Evolutionary conservation across 2,113 vertebrate species (phyloP).

Genomic region (Cottus gobio): DNA sequence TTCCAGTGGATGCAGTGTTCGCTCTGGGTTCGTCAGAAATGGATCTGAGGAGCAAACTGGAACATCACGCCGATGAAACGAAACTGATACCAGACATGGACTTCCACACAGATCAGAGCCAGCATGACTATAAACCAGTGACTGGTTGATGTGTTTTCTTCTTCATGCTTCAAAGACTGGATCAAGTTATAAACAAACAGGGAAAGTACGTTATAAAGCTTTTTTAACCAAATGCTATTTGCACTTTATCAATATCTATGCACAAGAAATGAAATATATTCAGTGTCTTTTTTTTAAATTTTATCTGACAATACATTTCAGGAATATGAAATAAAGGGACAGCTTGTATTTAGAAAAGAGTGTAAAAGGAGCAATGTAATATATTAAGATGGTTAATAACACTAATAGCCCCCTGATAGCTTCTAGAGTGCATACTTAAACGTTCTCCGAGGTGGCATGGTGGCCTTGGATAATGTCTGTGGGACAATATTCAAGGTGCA

Average conservation of each 20-base stretch:
- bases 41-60: slow-evolving; percentile 24
- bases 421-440: neutral
- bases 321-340: slow-evolving; percentile 52
- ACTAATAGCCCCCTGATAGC: slow-evolving; percentile 46
- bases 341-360: slow-evolving; percentile 16
- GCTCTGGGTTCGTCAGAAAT: neutral
- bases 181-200: slow-evolving; percentile 52
- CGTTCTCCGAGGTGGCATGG: neutral
- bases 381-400: slow-evolving; percentile 39
- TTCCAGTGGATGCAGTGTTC: slow-evolving; percentile 17
- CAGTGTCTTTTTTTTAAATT: slow-evolving; percentile 41
- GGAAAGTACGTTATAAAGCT: slow-evolving; percentile 80
- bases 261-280: slow-evolving; percentile 71
- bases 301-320: slow-evolving; percentile 38
- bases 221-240: slow-evolving; percentile 88
- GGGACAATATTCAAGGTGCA: slow-evolving; percentile 5
- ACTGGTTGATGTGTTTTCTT: slow-evolving; percentile 9
- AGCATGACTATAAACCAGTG: neutral
- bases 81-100: neutral
- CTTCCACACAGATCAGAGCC: slow-evolving; percentile 10
- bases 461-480: slow-evolving; percentile 23
- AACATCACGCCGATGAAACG: slow-evolving; percentile 12
- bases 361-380: slow-evolving; percentile 5
- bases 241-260: slow-evolving; percentile 94
- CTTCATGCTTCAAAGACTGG: slow-evolving; percentile 36